Base-by-base conservation (phyloP, 2,888 invertebrate species). In the Leptarthrus brevirostris region DNA sequence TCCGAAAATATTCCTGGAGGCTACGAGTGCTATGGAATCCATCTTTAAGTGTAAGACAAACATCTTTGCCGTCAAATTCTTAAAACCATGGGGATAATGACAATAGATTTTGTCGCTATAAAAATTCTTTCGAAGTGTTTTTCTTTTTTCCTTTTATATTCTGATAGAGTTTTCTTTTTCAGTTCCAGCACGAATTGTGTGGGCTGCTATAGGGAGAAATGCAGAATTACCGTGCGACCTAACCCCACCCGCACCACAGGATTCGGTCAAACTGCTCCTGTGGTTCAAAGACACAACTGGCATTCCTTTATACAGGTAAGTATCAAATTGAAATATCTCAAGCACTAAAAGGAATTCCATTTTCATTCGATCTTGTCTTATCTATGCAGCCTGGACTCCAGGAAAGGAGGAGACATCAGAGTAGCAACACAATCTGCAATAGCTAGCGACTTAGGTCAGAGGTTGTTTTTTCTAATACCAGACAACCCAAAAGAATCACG, bases 281-380 rank as follows among this genome's bases (percentile, higher is more conserved):
- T 95, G 95, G 95, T 95, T 95, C 88, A 95, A 94, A 83, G 95
- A 94, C 82, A 88, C 90, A 61, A 90, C 90, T 66, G 90, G 93
- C 74, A 93, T 95, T 87, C 95, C 95, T 10, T 88, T 95, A 73
- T 95, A 95, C 86, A 95, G 93, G 95, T 94, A 84, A 88, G 87
- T 85, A 73, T 22, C 40, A 16, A 56, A 14, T 61, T 10, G 20
- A n/a, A n/a, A n/a, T n/a, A n/a, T n/a, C n/a, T n/a, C n/a, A 36
- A 61, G 26, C 54, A 6, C 26, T 12, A 24, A 1, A 16, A 30
- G 4, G 8, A 6, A 6, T 6, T 30, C 8, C 8, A 30, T 30
- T 30, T 30, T 30, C 30, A 30, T 1, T 30, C 8, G 30, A 30
- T 30, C 3, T 3, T 56, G n/a, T 40, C 20, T 16, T 26, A 56